Evolutionary conservation across 1,140 invertebrate genomes (phyloP).

Genomic region (Bombus consobrinus): DNA sequence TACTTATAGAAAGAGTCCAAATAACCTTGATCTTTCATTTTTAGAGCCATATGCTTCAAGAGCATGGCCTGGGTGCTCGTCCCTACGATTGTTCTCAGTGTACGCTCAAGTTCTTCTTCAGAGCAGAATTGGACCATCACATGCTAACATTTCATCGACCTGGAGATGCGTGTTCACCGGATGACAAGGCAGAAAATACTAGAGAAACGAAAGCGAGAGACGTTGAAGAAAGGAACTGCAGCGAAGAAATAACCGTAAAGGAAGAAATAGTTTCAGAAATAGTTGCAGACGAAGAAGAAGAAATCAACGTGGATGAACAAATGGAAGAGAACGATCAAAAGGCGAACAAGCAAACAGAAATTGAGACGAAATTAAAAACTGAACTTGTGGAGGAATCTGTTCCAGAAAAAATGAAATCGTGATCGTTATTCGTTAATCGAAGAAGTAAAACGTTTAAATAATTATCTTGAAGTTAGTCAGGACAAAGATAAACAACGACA

Average conservation of each 20-base stretch:
- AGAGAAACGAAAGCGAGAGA: conserved; percentile 33
- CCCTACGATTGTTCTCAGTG: conserved; percentile 94
- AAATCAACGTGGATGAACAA: conserved; percentile 63
- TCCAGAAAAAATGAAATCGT: conserved; percentile 44
- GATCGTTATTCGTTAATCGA: conserved; percentile 20
- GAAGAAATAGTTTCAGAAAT: conserved; percentile 62
- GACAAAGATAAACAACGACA: not conserved
- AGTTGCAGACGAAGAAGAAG: conserved; percentile 42
- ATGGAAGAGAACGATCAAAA: conserved; percentile 40
- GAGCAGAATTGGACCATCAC: conserved; percentile 95
- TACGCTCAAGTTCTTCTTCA: conserved; percentile 94
- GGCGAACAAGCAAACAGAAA: not conserved
- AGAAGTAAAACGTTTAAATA: not conserved
- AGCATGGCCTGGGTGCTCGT: conserved; percentile 90
- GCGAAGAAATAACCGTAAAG: conserved; percentile 61
- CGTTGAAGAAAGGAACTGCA: not conserved
- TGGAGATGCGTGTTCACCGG: not conserved
- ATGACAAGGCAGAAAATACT: conserved; percentile 1
- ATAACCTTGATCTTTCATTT: conserved; percentile 29
- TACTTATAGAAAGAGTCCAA: not conserved
- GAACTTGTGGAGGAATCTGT: conserved; percentile 37
- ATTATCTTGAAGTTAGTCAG: not conserved
- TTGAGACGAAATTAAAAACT: conserved; percentile 43
- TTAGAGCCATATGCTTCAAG: conserved; percentile 90
- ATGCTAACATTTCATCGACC: conserved; percentile 71